Percentiles rank a stretch among this genome's conserved stretches.
These are phyloP conservation scores for Silurus glanis DNA, from an alignment of 2,113 vertebrate genomes.

Conservation along the genomic window DNA sequence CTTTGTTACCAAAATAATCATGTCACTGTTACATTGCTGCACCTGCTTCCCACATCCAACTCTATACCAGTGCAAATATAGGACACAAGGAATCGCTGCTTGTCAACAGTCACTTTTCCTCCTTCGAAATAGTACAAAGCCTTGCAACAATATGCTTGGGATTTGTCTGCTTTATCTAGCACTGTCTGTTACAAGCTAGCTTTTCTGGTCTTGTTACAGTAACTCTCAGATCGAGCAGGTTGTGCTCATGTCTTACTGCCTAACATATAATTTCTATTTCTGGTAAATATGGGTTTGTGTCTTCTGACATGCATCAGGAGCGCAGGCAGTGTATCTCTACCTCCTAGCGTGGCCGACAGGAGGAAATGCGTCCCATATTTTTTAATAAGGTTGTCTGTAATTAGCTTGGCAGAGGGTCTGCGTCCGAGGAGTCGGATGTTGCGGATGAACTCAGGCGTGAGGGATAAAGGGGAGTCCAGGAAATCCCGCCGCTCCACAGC, in stretches of 20 bases:
- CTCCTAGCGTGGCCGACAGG: constrained; percentile 93
- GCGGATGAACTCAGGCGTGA: constrained; percentile 91
- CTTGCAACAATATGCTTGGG: constrained; percentile 11
- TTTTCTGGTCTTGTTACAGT: constrained; percentile 4
- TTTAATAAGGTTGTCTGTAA: constrained; percentile 95
- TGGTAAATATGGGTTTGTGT: not conserved
- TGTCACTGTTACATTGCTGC: constrained; percentile 27
- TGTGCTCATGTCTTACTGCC: not conserved
- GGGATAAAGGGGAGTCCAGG: constrained; percentile 86
- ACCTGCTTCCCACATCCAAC: constrained; percentile 22
- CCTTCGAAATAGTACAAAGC: constrained; percentile 6
- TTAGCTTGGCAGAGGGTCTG: constrained; percentile 85
- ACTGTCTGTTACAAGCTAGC: not conserved
- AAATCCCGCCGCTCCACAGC: constrained; percentile 93
- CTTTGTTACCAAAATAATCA: constrained; percentile 49
- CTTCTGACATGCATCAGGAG: not conserved
- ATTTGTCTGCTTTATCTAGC: constrained; percentile 33
- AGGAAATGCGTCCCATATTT: constrained; percentile 98
- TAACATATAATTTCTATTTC: not conserved
- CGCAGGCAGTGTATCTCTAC: constrained; percentile 66
- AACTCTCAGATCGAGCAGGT: not conserved
- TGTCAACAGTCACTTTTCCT: constrained; percentile 40
- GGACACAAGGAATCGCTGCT: constrained; percentile 6
- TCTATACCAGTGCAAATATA: constrained; percentile 34
- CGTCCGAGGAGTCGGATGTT: constrained; percentile 94